Conservation (phyloP, 2,113 vertebrate species). For the Neoarius graeffei region DNA sequence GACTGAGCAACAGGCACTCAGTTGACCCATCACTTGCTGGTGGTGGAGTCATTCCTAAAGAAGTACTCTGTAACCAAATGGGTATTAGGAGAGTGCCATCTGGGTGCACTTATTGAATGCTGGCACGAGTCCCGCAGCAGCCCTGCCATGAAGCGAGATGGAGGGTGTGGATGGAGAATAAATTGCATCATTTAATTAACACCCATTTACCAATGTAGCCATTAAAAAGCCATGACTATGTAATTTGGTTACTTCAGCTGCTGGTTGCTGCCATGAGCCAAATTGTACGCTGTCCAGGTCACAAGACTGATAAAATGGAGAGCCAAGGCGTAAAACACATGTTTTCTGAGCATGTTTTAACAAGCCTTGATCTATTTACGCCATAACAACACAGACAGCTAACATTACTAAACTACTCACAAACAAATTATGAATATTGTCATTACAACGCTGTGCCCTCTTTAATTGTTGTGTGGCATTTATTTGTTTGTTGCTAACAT, state of each 20-base stretch:
- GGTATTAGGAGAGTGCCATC: conserved; percentile 91
- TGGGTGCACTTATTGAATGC: conserved; percentile 98
- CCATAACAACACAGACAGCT: conserved; percentile 55
- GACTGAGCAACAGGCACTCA: conserved; percentile 87
- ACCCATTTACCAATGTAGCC: conserved; percentile 87
- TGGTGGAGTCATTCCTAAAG: conserved; percentile 84
- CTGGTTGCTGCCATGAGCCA: conserved; percentile 85
- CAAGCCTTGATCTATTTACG: conserved; percentile 61
- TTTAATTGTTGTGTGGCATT: conserved; percentile 66
- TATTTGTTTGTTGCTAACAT: conserved; percentile 44
- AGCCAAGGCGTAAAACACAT: conserved; percentile 58
- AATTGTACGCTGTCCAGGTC: conserved; percentile 66
- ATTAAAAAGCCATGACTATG: conserved; percentile 95
- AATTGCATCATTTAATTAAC: conserved; percentile 99
- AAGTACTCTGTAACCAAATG: conserved; percentile 88
- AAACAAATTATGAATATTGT: conserved; percentile 68
- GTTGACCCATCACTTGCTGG: conserved; percentile 88
- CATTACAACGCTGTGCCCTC: conserved; percentile 65
- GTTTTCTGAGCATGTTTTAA: conserved; percentile 60
- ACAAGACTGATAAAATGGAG: conserved; percentile 65
- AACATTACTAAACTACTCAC: conserved; percentile 55
- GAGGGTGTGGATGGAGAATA: conserved; percentile 87
- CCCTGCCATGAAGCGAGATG: conserved; percentile 72
- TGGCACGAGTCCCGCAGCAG: conserved; percentile 90
- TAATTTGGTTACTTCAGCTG: conserved; percentile 88